Base-by-base conservation (phyloP, 2,888 invertebrate genomes). In the Polymixis lichenea region DNA sequence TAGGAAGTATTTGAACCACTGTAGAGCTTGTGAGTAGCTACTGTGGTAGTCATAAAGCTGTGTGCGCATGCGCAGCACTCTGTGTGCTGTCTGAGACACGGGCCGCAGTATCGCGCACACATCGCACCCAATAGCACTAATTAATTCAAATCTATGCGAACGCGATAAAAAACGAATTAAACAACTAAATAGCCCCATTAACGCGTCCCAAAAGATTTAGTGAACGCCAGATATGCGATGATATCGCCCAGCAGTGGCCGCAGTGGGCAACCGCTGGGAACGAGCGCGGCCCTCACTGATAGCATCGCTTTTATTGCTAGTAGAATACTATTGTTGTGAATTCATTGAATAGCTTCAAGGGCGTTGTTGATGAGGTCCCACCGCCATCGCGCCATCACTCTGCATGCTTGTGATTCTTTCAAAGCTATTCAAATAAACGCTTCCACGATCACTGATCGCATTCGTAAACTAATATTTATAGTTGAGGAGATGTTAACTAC, bases 81-180 rank as follows among this genome's bases (percentile, higher is more conserved):
- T 19, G 60, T 13, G 6, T 32, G 28, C 17, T 17, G 28, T 19
- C 25, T n/a, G 28, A 46, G 46, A 4, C 56, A n/a, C 13, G 25
- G 70, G 51, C 17, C 32, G 15, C 15, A 49, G n/a, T 72, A 71
- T 55, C 66, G 62, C 53, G 64, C 55, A 55, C 38, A 17, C 68
- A 65, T 69, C 72, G 22, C 55, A 46, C 8, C 46, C 68, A 60
- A 72, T 69, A 68, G 53, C 51, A 56, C 58, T 86, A 77, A 82
- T 84, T 86, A 75, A 86, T 86, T 86, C 67, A 77, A 84, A 82
- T 86, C 25, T 74, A 84, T 84, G 73, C 66, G 56, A 70, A 55
- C 61, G 65, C 53, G 60, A 75, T 72, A 75, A 77, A 71, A 82
- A 73, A 73, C 51, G 56, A 78, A 84, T 74, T 74, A 78, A 82